Conservation (phyloP, 2,797 vertebrate species). For the Phoebastria nigripes region DNA sequence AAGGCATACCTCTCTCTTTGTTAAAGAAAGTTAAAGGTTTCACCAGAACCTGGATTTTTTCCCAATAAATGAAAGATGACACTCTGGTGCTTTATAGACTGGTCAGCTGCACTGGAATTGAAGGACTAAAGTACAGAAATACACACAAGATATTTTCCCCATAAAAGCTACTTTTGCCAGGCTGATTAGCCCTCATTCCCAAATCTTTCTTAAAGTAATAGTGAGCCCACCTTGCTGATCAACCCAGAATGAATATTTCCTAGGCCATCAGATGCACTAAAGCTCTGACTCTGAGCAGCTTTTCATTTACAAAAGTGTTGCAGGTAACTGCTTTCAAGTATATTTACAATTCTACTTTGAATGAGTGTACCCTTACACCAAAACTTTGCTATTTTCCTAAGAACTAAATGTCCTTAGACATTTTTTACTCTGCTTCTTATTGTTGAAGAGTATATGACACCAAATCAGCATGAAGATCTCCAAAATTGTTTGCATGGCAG, state of each 20-base stretch:
- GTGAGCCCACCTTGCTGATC: neutral
- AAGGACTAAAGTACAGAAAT: neutral
- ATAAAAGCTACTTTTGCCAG: neutral
- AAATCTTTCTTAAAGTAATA: neutral
- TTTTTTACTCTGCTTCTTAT: neutral
- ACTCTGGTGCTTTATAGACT: neutral
- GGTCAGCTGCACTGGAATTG: neutral
- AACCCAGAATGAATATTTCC: neutral
- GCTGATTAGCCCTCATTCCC: neutral
- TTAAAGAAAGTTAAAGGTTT: slow-evolving; percentile 43
- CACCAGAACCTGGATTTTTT: neutral
- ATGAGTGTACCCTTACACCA: neutral
- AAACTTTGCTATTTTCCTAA: neutral
- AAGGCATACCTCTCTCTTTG: neutral
- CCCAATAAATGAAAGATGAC: neutral
- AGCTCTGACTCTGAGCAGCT: neutral
- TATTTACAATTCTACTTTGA: neutral
- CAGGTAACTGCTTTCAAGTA: neutral
- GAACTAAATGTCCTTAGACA: neutral
- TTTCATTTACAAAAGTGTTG: neutral
- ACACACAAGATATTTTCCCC: neutral
- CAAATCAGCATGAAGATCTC: neutral
- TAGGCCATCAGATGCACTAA: neutral
- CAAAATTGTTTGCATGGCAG: neutral
- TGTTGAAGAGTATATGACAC: neutral